Base-by-base conservation (phyloP, 1,140 invertebrate species). In the Orchesella cincta region DNA sequence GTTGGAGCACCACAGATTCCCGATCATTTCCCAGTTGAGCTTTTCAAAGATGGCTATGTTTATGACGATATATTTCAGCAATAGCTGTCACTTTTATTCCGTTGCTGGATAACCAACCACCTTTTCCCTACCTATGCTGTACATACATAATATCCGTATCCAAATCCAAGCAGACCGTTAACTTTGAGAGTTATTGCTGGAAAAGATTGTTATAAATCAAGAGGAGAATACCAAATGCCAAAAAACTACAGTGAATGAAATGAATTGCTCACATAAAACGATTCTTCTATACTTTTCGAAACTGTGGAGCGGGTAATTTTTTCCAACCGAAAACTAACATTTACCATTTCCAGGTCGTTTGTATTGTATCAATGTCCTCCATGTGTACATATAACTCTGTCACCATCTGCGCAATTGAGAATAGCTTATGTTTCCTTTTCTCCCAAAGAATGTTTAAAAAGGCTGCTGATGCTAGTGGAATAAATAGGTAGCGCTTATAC, bases 251-350 rank as follows among this genome's bases (percentile, higher is more conserved):
- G 26, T 67, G 62, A 67, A 29, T 8, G 33, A 67, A 67, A 67
- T 67, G 62, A 67, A 67, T 67, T 8, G 62, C 31, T 29, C 62
- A 67, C 62, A 67, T 67, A 67, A 67, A 67, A 67, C 26, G 62
- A 67, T 67, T 31, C 31, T 31, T 31, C 12, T 33, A 23, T 31
- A 14, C n/a, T 67, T 29, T 33, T 29, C 31, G 31, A 33, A 29
- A 29, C 3, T 57, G 54, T 57, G 54, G 54, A 18, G 54, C 26
- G 3, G 14, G 26, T 26, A 57, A 29, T 67, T 29, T 67, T 33
- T 67, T 67, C 26, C 52, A 2, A 29, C 62, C 26, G 62, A 5
- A 67, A 8, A 8, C 29, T 16, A 67, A 67, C 62, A 67, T 67
- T 57, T 57, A 33, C 29, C 62, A 67, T 67, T 57, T 57, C 26